phyloP scores from a whole-genome alignment of 2,888 invertebrate genomes.

The Nemurella pictetii region DNA sequence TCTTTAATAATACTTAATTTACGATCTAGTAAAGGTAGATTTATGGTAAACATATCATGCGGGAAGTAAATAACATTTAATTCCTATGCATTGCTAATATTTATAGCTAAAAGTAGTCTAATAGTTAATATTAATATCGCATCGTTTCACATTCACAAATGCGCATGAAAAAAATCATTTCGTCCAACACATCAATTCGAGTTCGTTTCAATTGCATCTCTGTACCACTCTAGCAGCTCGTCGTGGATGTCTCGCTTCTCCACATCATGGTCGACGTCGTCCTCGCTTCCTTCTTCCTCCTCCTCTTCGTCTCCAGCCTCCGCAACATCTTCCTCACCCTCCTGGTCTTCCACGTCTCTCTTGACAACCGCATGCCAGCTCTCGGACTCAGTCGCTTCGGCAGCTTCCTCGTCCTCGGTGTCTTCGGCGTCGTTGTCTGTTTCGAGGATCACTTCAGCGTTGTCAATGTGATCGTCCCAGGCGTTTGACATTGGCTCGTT shows the following conservation, averaged over 20 bases:
- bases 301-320: background rate
- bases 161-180: no score
- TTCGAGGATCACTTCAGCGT: background rate
- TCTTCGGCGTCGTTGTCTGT: background rate
- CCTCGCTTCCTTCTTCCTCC: background rate
- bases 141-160: background rate
- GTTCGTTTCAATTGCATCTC: background rate
- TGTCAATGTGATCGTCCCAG: background rate
- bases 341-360: background rate
- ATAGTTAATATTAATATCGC: no score
- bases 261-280: background rate
- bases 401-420: background rate
- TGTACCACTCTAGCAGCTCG: background rate
- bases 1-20: no score
- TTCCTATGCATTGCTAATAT: no score
- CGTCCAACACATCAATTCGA: background rate
- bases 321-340: background rate
- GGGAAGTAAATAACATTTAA: no score
- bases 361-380: background rate
- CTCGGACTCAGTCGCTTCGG: background rate
- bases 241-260: background rate
- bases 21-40: no score
- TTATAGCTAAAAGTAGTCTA: no score
- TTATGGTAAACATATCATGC: no score
- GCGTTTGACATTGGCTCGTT: background rate